A percentile compares a stretch with the other conserved stretches of the same genome.
These are phyloP conservation scores for Pyxicephalus adspersus DNA, from an alignment of 2,113 vertebrate genomes.

Conservation along the genomic window DNA sequence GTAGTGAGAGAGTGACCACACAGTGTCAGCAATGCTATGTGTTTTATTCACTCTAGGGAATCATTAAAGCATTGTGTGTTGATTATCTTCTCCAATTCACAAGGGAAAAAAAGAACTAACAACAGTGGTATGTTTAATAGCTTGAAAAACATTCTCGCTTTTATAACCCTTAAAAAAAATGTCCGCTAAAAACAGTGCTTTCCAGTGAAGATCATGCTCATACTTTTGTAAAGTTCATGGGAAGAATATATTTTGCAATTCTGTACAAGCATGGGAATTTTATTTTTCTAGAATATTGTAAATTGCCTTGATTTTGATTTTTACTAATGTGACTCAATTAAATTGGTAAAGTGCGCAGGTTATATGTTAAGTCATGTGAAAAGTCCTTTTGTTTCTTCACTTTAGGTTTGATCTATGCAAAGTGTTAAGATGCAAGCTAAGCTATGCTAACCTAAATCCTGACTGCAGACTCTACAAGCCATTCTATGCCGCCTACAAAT, in stretches of 20 bases:
- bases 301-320: not conserved
- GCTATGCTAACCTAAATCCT: not conserved
- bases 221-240: constrained; percentile 1
- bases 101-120: constrained; percentile 28
- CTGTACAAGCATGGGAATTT: not conserved
- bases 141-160: constrained; percentile 33
- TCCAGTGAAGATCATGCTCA: not conserved
- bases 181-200: constrained; percentile 19
- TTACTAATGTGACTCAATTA: not conserved
- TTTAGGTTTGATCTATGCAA: constrained; percentile 23
- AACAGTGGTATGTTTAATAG: constrained; percentile 54
- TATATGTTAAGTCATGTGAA: too few relatives aligned
- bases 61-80: constrained; percentile 29
- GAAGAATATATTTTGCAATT: not conserved
- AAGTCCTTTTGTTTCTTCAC: not conserved
- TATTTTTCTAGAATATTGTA: not conserved
- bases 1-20: constrained; percentile 24
- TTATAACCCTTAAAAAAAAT: constrained; percentile 35
- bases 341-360: not conserved
- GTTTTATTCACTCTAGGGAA: constrained; percentile 36
- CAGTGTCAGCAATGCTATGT: constrained; percentile 29
- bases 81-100: constrained; percentile 21
- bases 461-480: not conserved
- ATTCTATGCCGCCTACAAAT: too few relatives aligned
- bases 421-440: not conserved